phyloP scores from a whole-genome alignment of 2,113 vertebrate species.

The Cyprinodon variegatus region DNA sequence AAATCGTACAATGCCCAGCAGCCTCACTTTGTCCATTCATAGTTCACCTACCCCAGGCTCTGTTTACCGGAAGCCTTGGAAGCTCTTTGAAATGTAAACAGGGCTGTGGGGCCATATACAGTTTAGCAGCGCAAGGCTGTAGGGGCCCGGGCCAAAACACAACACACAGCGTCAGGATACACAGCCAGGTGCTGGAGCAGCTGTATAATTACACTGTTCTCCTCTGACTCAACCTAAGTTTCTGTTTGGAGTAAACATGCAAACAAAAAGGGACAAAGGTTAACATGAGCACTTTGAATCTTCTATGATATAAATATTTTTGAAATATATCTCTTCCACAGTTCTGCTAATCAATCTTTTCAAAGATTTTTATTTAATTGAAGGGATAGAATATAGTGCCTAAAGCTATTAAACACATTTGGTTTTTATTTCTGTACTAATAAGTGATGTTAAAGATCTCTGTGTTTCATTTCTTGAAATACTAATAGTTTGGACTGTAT shows the following conservation, averaged over 20 bases:
- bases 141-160: slow-evolving; percentile 25
- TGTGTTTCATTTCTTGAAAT: not conserved
- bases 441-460: not conserved
- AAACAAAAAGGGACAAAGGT: slow-evolving; percentile 57
- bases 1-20: slow-evolving; percentile 42
- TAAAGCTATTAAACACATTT: not conserved
- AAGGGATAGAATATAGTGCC: not conserved
- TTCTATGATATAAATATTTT: slow-evolving; percentile 15
- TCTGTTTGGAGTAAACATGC: slow-evolving; percentile 45
- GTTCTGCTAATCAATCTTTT: not conserved
- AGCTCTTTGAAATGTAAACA: slow-evolving; percentile 73
- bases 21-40: slow-evolving; percentile 33
- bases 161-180: slow-evolving; percentile 43
- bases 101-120: slow-evolving; percentile 51
- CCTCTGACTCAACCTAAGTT: slow-evolving; percentile 32
- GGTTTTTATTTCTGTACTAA: not conserved
- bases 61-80: slow-evolving; percentile 67
- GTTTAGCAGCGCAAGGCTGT: slow-evolving; percentile 44
- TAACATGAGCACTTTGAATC: slow-evolving; percentile 13
- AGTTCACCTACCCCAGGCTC: slow-evolving; percentile 48
- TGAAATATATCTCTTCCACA: not conserved
- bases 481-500: not conserved
- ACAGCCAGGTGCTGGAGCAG: slow-evolving; percentile 69
- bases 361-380: not conserved
- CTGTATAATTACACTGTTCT: slow-evolving; percentile 57